Evolutionary conservation across 2,797 vertebrate species (phyloP).

Genomic region (Pantherophis alleghaniensis): DNA sequence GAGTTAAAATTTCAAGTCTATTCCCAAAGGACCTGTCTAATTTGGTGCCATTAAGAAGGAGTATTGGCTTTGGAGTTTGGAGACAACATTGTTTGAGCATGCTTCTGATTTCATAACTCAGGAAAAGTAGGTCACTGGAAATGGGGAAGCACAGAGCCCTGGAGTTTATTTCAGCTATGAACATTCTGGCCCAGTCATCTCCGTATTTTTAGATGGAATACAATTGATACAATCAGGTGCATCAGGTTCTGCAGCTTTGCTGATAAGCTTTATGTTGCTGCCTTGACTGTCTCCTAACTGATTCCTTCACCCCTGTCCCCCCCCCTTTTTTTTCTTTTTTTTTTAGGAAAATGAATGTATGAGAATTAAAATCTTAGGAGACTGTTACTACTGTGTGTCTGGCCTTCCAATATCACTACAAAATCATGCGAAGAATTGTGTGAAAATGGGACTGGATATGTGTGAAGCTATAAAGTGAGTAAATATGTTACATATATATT

Average conservation of each 20-base stretch:
- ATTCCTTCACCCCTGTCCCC: not conserved
- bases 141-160: not conserved
- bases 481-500: not conserved
- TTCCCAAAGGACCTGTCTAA: slow-evolving; percentile 11
- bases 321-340: slow-evolving; percentile 26
- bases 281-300: not conserved
- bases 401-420: slow-evolving; percentile 93
- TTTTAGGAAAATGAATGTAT: slow-evolving; percentile 94
- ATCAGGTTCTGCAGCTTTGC: not conserved
- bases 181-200: slow-evolving; percentile 1
- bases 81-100: not conserved
- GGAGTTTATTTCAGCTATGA: slow-evolving; percentile 9
- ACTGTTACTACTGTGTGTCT: slow-evolving; percentile 98
- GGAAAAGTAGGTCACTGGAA: not conserved
- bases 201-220: not conserved
- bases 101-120: slow-evolving; percentile 12
- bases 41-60: not conserved
- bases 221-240: not conserved
- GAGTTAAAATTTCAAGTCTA: not conserved
- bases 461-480: slow-evolving; percentile 99
- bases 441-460: slow-evolving; percentile 99
- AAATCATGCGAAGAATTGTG: slow-evolving; percentile 97
- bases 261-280: not conserved
- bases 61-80: not conserved
- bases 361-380: slow-evolving; percentile 97